A percentile compares a stretch with the other conserved stretches of the same genome.
Evolutionary conservation across 1,140 invertebrate genomes (phyloP).

Genomic region (Drosophila sp.): DNA sequence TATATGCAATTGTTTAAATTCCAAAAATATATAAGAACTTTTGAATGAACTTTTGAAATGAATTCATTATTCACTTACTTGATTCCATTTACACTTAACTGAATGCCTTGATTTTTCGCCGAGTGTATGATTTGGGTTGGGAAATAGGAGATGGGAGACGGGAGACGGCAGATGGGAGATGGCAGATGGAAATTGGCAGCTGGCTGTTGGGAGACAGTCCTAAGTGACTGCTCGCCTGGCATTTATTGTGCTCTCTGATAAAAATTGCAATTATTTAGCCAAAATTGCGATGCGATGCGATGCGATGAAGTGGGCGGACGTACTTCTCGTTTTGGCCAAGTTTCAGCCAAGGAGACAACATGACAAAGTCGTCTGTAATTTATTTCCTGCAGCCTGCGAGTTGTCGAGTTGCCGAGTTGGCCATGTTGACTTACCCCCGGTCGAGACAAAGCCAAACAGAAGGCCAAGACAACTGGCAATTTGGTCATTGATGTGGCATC

Average conservation of each 20-base stretch:
- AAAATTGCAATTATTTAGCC: constrained; percentile 82
- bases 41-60: no score
- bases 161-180: no score
- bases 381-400: constrained; percentile 56
- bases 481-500: constrained; percentile 73
- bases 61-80: no score
- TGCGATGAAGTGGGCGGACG: constrained; percentile 19
- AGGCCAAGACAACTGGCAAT: constrained; percentile 61
- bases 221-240: constrained; percentile 52
- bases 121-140: constrained; percentile 17
- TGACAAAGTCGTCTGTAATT: constrained; percentile 80
- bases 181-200: constrained; percentile 3
- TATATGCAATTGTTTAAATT: no score
- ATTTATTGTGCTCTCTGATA: constrained; percentile 74
- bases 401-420: no score
- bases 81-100: no score
- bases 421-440: constrained; percentile 61
- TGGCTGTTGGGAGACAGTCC: constrained; percentile 38
- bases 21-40: no score
- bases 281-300: constrained; percentile 54
- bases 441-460: constrained; percentile 50
- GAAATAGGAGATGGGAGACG: constrained; percentile 18
- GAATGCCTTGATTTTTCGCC: not conserved
- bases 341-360: constrained; percentile 48
- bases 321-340: constrained; percentile 36